phyloP scores from a whole-genome alignment of 2,113 vertebrate genomes.

The Morone saxatilis region DNA sequence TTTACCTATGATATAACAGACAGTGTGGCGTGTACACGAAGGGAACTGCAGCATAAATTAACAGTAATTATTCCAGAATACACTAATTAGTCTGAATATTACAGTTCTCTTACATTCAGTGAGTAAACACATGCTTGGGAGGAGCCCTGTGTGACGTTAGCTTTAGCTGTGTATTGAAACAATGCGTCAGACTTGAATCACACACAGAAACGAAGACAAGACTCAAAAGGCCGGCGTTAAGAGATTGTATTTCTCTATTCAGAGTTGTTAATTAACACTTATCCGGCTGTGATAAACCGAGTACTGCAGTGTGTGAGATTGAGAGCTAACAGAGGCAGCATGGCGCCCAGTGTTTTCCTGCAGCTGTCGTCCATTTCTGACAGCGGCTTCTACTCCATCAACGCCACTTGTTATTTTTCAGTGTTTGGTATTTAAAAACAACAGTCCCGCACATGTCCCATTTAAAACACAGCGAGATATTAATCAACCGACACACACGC shows the following conservation, averaged over 20 bases:
- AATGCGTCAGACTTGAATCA: background rate
- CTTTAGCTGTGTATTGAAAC: fast-evolving
- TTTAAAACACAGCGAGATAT: background rate
- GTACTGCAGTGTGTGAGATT: background rate
- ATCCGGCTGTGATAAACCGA: background rate
- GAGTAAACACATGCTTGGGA: background rate
- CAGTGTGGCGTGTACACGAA: fast-evolving
- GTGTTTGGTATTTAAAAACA: background rate
- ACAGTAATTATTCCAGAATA: background rate
- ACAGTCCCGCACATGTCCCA: fast-evolving
- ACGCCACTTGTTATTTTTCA: too few species aligned
- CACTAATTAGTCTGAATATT: fast-evolving
- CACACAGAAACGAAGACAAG: fast-evolving
- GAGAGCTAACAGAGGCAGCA: slow-evolving; percentile 13
- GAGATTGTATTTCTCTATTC: background rate
- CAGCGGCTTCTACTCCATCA: background rate
- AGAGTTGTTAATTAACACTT: too few species aligned
- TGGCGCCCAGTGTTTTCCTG: slow-evolving; percentile 36
- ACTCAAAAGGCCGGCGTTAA: background rate
- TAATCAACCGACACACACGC: fast-evolving
- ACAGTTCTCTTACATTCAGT: background rate
- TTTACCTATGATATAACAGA: fast-evolving
- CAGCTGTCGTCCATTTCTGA: background rate
- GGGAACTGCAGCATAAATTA: too few species aligned
- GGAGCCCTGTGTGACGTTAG: background rate